These are phyloP conservation scores for Trissolcus basalis DNA, from an alignment of 1,140 invertebrate genomes.

Conservation along the genomic window DNA sequence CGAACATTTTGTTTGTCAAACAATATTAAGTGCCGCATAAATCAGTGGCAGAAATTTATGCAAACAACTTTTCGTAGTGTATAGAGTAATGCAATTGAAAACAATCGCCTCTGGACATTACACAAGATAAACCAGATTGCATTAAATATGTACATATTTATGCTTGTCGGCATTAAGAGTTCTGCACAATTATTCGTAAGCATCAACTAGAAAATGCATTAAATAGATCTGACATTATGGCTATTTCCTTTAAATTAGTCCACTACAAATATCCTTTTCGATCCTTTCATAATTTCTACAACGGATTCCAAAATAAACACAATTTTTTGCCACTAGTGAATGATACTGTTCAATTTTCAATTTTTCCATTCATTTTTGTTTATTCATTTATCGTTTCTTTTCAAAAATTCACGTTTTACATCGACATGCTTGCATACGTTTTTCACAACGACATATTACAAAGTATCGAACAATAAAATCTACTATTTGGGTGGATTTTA, in stretches of 20 bases:
- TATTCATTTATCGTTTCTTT: conserved; percentile 18
- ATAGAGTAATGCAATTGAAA: conserved; percentile 17
- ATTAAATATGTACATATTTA: conserved; percentile 26
- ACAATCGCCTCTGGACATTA: conserved; percentile 16
- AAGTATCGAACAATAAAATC: conserved; percentile 44
- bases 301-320: no score
- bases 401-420: conserved; percentile 22
- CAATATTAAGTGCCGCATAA: conserved; percentile 12
- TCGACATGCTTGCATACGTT: conserved; percentile 34
- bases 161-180: neutral
- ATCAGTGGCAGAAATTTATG: conserved; percentile 9
- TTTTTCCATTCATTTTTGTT: no score
- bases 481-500: conserved; percentile 37
- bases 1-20: neutral
- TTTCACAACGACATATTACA: no score
- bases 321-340: no score
- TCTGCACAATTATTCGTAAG: conserved; percentile 4
- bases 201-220: neutral
- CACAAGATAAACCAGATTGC: conserved; percentile 5
- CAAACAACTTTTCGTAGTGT: conserved; percentile 14
- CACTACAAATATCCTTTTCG: no score
- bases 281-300: no score
- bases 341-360: no score
- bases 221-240: neutral
- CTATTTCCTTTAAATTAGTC: neutral